Evolutionary conservation across 2,113 vertebrate species (phyloP), one percentile per base, ranked within the genome.

Genomic region (Heterotis niloticus): DNA sequence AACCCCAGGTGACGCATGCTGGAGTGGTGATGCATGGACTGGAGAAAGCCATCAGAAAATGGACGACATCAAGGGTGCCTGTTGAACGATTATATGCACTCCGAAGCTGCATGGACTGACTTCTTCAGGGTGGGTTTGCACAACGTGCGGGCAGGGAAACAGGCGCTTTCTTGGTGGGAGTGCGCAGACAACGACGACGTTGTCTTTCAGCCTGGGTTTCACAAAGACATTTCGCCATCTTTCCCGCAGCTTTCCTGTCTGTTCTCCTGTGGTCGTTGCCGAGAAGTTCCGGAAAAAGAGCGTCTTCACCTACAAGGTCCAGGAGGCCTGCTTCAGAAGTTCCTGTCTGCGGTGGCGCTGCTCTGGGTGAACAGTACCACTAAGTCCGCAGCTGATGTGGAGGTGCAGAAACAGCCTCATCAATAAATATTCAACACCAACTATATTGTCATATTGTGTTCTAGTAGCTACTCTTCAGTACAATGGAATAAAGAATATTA

Each of bases 31-130:
- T 92, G 82, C 76, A 17, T 3, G 93, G 93, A 0, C 52, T 96
- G 0, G 91, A 90, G 0, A 86, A 83, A 0, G 94, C 94, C 0
- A 85, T 91, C 78, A 91, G 82, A 82, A 90, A 80, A 0, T 95
- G 2, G 93, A 95, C 79, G 59, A 94, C 85, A 84, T 96, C 9
- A 82, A 84, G 9, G 65, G 5, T 0, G 64, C 86, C 17, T 86
- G 95, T 86, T 95, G 69, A 95, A 94, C 0, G 87, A 90, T 79
- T n/a, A n/a, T n/a, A 89, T 91, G 84, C 95, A 96, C 18, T 95
- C 95, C 24, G 93, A 95, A 92, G 79, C 91, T 97, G 64, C 90
- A 92, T 96, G 77, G 94, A 96, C 81, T 94, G 93, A 95, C 52
- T 96, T 95, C 92, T 96, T 97, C 90, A 93, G 89, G 89, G 94